Evolutionary conservation across 2,797 vertebrate genomes (phyloP), one percentile per base, ranked within the genome.

Genomic region (Rhinatrema bivittatum): DNA sequence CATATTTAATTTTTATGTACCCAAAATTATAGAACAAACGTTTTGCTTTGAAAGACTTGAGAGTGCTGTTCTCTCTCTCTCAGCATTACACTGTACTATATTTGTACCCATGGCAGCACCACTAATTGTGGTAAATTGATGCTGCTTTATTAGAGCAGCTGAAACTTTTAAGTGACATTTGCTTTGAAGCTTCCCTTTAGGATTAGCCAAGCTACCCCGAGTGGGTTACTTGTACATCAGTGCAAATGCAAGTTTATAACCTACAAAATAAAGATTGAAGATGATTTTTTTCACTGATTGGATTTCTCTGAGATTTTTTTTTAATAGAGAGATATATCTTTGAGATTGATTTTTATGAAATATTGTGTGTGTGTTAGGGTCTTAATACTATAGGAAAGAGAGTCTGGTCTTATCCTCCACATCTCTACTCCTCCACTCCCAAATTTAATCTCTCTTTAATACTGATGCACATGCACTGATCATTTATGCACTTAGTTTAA

Each of bases 311-410:
- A 71, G 64, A n/a, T n/a, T 72, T 72, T 68, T 32, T 77, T 75
- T 78, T 71, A 65, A 65, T n/a, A 52, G 59, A 62, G 65, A 62
- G 76, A 42, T 56, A 70, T 63, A 65, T 73, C n/a, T n/a, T 65
- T 65, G 68, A 73, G 46, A 62, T 57, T 65, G 59, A 81, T 84
- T 81, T 77, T 62, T 77, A 80, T 62, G 75, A 60, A 68, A 47
- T 46, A 67, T 31, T 56, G 60, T 54, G 63, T 62, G n/a, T n/a
- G n/a, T n/a, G n/a, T n/a, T 63, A 41, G 62, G 31, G 46, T 61
- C 47, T 43, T 61, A 39, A 64, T 70, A 64, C 53, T 44, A 59
- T 50, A 70, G 59, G 58, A 60, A 47, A 65, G n/a, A n/a, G n/a
- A n/a, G n/a, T n/a, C n/a, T n/a, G n/a, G n/a, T n/a, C n/a, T n/a